phyloP scores from a whole-genome alignment of 1,140 invertebrate species.

The Lepeophtheirus salmonis region DNA sequence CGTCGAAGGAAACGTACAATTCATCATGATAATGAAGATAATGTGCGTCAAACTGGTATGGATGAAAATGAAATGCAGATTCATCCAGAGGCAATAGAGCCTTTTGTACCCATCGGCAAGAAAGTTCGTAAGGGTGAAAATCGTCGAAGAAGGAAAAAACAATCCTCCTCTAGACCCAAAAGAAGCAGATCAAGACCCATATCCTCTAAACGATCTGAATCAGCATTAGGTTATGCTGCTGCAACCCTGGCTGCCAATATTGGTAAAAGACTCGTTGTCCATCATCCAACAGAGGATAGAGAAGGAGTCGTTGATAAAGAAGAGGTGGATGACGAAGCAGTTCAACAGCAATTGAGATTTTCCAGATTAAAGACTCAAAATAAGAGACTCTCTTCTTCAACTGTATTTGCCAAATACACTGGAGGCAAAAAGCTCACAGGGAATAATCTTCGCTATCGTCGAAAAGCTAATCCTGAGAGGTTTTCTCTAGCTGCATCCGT shows the following conservation, averaged over 20 bases:
- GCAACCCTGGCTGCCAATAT: slow-evolving; percentile 6
- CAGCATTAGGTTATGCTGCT: background rate
- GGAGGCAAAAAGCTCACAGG: background rate
- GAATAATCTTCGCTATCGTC: slow-evolving; percentile 1
- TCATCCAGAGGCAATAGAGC: slow-evolving; percentile 13
- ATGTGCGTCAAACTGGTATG: background rate
- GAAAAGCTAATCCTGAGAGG: slow-evolving; percentile 4
- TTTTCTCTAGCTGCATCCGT: slow-evolving; percentile 4
- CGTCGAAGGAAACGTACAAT: background rate
- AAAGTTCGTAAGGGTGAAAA: slow-evolving; percentile 12
- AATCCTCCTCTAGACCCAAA: background rate
- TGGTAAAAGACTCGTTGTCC: slow-evolving; percentile 7
- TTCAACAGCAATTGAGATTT: background rate
- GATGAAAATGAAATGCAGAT: slow-evolving; percentile 4
- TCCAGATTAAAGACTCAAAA: background rate
- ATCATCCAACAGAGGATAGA: background rate
- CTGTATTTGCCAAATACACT: background rate
- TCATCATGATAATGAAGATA: slow-evolving; percentile 12
- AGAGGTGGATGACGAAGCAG: slow-evolving; percentile 3
- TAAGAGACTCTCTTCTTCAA: background rate
- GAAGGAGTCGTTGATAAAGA: background rate
- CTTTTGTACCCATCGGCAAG: background rate
- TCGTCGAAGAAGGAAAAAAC: background rate
- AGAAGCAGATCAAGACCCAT: background rate
- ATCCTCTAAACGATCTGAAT: background rate